These are phyloP conservation scores for Glaucidium brasilianum DNA, from an alignment of 2,113 vertebrate species.

Conservation along the genomic window DNA sequence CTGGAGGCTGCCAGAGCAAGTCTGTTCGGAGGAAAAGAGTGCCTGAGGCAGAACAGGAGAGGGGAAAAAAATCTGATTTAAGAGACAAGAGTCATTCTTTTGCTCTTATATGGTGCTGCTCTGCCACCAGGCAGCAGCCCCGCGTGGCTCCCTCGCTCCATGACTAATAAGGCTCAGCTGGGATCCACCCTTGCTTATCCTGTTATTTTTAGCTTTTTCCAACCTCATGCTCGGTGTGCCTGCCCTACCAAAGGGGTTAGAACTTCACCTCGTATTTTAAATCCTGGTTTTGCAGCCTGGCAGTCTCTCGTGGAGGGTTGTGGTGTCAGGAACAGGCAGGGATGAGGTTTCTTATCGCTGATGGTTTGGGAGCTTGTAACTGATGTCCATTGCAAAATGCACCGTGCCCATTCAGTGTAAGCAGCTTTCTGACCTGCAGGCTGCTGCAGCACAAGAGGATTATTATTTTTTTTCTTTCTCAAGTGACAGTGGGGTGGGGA, in stretches of 20 bases:
- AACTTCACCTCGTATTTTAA: neutral
- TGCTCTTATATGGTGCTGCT: slow-evolving; percentile 57
- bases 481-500: neutral
- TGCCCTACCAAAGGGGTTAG: neutral
- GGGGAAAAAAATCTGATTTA: neutral
- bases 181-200: slow-evolving; percentile 51
- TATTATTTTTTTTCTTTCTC: neutral
- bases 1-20: neutral
- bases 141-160: neutral
- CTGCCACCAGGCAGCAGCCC: neutral
- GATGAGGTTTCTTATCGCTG: neutral
- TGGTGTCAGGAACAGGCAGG: neutral
- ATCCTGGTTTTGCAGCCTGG: neutral
- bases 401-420: neutral
- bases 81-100: neutral
- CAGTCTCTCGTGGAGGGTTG: neutral
- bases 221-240: neutral
- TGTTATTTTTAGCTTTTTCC: slow-evolving; percentile 42
- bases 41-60: neutral
- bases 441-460: neutral
- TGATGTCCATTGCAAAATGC: rapidly evolving
- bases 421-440: neutral
- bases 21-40: neutral
- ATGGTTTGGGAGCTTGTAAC: neutral
- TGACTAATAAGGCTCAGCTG: slow-evolving; percentile 28